A percentile compares a stretch with the other conserved stretches of the same genome.
Conservation (phyloP, 30 jellyfish, hydroid and myxozoan species). For the Chironex yamaguchii region DNA sequence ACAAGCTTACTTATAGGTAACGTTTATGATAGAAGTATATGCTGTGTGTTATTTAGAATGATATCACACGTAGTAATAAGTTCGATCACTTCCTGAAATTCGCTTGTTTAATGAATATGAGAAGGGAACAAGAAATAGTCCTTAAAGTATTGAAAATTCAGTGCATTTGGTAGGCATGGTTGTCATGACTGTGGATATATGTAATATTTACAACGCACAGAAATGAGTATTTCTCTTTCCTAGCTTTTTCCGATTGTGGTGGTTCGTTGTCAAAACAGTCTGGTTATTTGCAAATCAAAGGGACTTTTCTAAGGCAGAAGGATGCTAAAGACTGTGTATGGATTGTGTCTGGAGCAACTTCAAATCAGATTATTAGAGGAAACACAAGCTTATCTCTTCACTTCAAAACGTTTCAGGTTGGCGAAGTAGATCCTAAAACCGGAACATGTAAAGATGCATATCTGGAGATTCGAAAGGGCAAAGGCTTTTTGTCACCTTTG, state of each 20-base stretch:
- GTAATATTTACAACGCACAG: neutral
- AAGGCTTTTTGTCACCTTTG: constrained; percentile 90
- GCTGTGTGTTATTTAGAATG: no score
- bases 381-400: constrained; percentile 55
- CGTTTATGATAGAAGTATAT: no score
- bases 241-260: neutral
- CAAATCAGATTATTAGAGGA: neutral
- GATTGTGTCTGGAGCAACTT: constrained; percentile 59
- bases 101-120: no score
- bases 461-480: constrained; percentile 90
- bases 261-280: neutral
- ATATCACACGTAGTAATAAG: no score
- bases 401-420: constrained; percentile 82
- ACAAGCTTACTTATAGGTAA: no score
- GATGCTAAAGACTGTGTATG: constrained; percentile 77
- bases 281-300: constrained; percentile 17
- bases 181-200: neutral
- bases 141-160: no score
- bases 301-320: constrained; percentile 1
- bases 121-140: no score
- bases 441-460: constrained; percentile 85
- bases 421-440: constrained; percentile 35
- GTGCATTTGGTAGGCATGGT: no score
- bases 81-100: no score
- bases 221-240: neutral